A percentile compares a stretch with the other conserved stretches of the same genome.
Conservation (phyloP, 2,888 invertebrate genomes). For the Drosophila stalkeri region DNA sequence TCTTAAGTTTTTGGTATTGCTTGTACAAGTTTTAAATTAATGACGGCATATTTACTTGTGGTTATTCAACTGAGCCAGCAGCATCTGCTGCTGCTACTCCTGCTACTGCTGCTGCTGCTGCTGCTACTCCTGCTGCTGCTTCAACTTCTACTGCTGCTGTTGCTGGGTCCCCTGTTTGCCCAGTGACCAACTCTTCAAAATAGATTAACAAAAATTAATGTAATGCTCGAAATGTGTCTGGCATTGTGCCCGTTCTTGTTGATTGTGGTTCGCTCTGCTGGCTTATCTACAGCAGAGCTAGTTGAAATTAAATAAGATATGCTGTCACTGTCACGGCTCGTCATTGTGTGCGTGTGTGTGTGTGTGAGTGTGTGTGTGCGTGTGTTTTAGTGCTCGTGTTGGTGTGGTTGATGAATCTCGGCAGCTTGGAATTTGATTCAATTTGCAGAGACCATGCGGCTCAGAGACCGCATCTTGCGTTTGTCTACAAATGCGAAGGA, state of each 20-base stretch:
- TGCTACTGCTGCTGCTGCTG: slow-evolving; percentile 33
- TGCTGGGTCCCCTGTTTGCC: slow-evolving; percentile 18
- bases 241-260: slow-evolving; percentile 21
- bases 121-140: slow-evolving; percentile 14
- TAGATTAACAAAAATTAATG: slow-evolving; percentile 81
- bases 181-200: slow-evolving; percentile 71
- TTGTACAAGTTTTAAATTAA: slow-evolving; percentile 77
- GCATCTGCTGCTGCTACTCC: slow-evolving; percentile 7
- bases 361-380: slow-evolving; percentile 14
- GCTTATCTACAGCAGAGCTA: slow-evolving; percentile 46
- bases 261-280: slow-evolving; percentile 15
- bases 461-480: slow-evolving; percentile 42
- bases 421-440: slow-evolving; percentile 70
- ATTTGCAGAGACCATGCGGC: slow-evolving; percentile 50
- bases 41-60: slow-evolving; percentile 78
- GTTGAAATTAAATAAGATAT: slow-evolving; percentile 76
- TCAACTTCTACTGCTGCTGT: too few relatives aligned
- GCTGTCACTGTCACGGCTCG: slow-evolving; percentile 64
- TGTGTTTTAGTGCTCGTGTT: slow-evolving; percentile 18
- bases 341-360: slow-evolving; percentile 20
- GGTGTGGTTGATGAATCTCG: slow-evolving; percentile 55
- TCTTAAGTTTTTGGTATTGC: slow-evolving; percentile 63
- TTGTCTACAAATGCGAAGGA: slow-evolving; percentile 37
- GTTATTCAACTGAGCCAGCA: slow-evolving; percentile 49
- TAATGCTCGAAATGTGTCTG: slow-evolving; percentile 54